phyloP scores from a whole-genome alignment of 2,113 vertebrate genomes.

The Nipponia nippon region DNA sequence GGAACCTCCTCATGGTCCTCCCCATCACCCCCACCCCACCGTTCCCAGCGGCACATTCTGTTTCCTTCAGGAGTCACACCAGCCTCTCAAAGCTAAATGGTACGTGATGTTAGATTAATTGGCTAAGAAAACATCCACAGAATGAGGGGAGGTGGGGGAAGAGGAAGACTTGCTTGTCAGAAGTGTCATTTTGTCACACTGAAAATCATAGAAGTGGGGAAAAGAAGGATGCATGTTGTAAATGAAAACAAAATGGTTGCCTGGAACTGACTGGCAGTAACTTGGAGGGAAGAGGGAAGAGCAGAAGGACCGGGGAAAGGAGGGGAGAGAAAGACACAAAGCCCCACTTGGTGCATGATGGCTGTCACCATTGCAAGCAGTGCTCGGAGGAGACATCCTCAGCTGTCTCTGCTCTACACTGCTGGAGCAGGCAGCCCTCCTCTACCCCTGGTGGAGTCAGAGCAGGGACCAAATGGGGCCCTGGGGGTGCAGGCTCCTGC shows the following conservation, averaged over 20 bases:
- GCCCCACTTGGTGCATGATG: background rate
- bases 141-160: background rate
- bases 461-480: background rate
- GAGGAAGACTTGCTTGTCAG: background rate
- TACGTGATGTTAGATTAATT: slow-evolving; percentile 30
- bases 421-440: background rate
- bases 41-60: slow-evolving; percentile 17
- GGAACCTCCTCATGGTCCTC: slow-evolving; percentile 21
- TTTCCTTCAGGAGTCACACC: slow-evolving; percentile 13
- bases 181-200: background rate
- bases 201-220: background rate
- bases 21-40: background rate
- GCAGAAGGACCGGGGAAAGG: background rate
- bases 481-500: background rate
- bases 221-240: background rate
- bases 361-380: background rate
- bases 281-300: background rate
- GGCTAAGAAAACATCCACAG: slow-evolving; percentile 6
- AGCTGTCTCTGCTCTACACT: background rate
- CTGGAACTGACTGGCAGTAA: background rate
- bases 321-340: background rate
- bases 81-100: slow-evolving; percentile 15
- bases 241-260: background rate
- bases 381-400: background rate
- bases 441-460: rapidly evolving